Evolutionary conservation across 2,113 vertebrate genomes (phyloP).

Genomic region (Embiotoca jacksoni): DNA sequence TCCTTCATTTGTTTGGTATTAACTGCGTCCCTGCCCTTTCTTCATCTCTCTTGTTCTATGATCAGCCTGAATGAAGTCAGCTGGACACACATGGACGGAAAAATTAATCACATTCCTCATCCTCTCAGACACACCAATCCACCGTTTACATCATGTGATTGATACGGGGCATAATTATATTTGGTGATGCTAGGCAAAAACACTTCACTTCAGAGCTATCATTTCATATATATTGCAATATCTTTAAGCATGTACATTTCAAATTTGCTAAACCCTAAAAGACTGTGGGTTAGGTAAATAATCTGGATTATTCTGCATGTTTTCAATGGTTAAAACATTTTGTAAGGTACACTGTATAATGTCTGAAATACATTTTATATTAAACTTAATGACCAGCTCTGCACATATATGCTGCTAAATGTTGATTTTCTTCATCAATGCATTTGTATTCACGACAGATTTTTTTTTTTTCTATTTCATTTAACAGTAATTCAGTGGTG

Average conservation of each 20-base stretch:
- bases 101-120: constrained; percentile 93
- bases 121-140: constrained; percentile 85
- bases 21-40: constrained; percentile 86
- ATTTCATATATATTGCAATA: background rate
- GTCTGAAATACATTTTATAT: too few species aligned
- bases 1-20: constrained; percentile 93
- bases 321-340: background rate
- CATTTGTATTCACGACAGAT: too few species aligned
- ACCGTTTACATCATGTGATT: constrained; percentile 82
- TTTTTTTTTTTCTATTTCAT: background rate
- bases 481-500: background rate
- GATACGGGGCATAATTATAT: constrained; percentile 91
- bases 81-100: constrained; percentile 77
- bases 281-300: background rate
- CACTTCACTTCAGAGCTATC: constrained; percentile 81
- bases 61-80: constrained; percentile 92
- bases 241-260: background rate
- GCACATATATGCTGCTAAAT: background rate
- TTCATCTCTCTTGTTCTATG: constrained; percentile 86
- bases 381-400: too few species aligned
- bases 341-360: too few species aligned
- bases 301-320: background rate
- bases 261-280: background rate
- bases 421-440: too few species aligned
- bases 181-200: constrained; percentile 92